phyloP scores from a whole-genome alignment of 2,888 invertebrate species.

The Acrobasis repandana region DNA sequence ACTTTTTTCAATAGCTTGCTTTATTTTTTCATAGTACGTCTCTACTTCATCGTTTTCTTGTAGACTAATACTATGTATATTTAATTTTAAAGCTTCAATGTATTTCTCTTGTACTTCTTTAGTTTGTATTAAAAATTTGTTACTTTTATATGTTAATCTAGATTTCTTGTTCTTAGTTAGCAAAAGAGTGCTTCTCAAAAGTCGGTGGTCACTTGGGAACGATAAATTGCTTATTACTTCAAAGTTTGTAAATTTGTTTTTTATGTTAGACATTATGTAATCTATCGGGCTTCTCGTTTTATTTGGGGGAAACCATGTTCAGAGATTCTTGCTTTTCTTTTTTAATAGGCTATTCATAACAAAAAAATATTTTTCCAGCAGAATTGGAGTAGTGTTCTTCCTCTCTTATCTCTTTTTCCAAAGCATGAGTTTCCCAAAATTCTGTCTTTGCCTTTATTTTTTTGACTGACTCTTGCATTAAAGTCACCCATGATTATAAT shows the following conservation, averaged over 20 bases:
- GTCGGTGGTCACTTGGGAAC: slow-evolving; percentile 16
- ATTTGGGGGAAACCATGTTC: no score
- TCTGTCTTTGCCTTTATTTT: slow-evolving; percentile 24
- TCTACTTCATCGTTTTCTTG: not conserved
- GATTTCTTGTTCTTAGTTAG: not conserved
- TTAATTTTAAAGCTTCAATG: not conserved
- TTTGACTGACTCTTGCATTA: not conserved
- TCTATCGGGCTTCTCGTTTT: no score
- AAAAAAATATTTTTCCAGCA: no score
- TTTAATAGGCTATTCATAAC: slow-evolving; percentile 23
- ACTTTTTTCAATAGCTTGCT: slow-evolving; percentile 3
- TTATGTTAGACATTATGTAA: slow-evolving; percentile 9
- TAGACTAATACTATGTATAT: not conserved
- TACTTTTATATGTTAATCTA: slow-evolving; percentile 2
- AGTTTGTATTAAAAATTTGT: not conserved
- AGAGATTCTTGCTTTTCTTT: slow-evolving; percentile 27
- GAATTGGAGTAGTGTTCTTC: slow-evolving; percentile 25
- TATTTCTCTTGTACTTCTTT: not conserved
- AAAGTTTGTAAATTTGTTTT: slow-evolving; percentile 10
- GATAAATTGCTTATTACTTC: slow-evolving; percentile 8
- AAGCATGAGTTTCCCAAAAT: slow-evolving; percentile 27
- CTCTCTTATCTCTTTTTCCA: slow-evolving; percentile 31
- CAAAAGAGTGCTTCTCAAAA: slow-evolving; percentile 6
- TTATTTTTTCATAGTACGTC: not conserved
- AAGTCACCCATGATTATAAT: not conserved